Percentiles rank a stretch among this genome's conserved stretches.
phyloP scores from a whole-genome alignment of 1,140 invertebrate species.

The Pseudomyrmex pallidus region DNA sequence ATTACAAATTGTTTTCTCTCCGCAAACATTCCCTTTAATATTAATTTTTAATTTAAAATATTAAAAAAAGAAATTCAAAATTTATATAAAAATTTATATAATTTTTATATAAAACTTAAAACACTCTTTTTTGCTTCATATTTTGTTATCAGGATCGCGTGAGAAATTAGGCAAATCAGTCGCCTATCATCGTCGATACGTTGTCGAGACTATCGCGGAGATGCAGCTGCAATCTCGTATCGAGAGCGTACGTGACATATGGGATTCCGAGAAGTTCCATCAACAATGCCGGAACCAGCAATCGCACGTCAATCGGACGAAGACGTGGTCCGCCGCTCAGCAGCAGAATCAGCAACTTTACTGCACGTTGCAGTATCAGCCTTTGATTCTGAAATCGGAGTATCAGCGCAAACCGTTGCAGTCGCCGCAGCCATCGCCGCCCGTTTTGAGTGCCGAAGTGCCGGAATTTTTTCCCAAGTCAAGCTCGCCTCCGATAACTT shows the following conservation, averaged over 20 bases:
- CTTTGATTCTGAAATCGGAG: slow-evolving; percentile 56
- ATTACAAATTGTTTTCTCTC: too few species aligned
- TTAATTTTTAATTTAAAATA: too few species aligned
- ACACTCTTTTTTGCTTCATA: not conserved
- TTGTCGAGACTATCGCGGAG: slow-evolving; percentile 73
- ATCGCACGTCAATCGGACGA: not conserved
- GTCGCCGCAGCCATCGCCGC: slow-evolving; percentile 32
- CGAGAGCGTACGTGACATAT: slow-evolving; percentile 74
- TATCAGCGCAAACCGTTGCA: slow-evolving; percentile 54
- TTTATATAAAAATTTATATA: not conserved
- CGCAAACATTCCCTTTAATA: too few species aligned
- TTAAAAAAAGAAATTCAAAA: too few species aligned
- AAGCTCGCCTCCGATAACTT: slow-evolving; percentile 23
- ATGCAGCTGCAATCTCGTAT: slow-evolving; percentile 76
- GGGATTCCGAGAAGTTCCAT: slow-evolving; percentile 62
- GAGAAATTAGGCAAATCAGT: slow-evolving; percentile 37
- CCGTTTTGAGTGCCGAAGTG: slow-evolving; percentile 78
- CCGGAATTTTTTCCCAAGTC: slow-evolving; percentile 82
- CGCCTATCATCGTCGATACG: slow-evolving; percentile 70
- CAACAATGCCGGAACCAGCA: slow-evolving; percentile 51
- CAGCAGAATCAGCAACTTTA: slow-evolving; percentile 66
- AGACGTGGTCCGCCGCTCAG: slow-evolving; percentile 43
- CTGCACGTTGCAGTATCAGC: slow-evolving; percentile 65
- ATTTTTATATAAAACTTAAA: not conserved
- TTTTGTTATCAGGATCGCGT: not conserved